Conservation (phyloP, 2,113 vertebrate genomes). For the Vireo altiloquus region DNA sequence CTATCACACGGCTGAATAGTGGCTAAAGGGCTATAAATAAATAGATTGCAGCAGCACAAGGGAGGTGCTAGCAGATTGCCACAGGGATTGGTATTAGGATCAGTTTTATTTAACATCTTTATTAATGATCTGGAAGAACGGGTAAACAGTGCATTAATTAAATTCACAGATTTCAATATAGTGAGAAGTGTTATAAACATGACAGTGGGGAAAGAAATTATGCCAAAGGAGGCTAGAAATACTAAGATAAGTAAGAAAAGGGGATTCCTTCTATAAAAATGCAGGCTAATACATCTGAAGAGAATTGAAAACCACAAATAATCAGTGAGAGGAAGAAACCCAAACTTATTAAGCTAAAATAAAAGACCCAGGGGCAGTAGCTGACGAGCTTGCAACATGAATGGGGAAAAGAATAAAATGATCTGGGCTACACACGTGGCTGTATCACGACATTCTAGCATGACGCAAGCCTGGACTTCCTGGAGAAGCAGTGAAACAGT, state of each 20-base stretch:
- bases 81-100: slow-evolving; percentile 33
- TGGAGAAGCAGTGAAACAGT: neutral
- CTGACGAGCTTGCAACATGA: slow-evolving; percentile 23
- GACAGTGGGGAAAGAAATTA: slow-evolving; percentile 59
- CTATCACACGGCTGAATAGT: neutral
- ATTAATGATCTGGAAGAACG: slow-evolving; percentile 55
- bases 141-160: slow-evolving; percentile 67
- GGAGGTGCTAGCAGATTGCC: slow-evolving; percentile 6
- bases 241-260: slow-evolving; percentile 60
- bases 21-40: slow-evolving; percentile 32
- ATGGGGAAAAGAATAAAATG: slow-evolving; percentile 1
- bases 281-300: slow-evolving; percentile 47
- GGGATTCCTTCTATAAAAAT: slow-evolving; percentile 62
- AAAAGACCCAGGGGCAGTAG: slow-evolving; percentile 58
- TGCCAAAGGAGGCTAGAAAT: slow-evolving; percentile 60
- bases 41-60: neutral
- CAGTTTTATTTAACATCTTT: slow-evolving; percentile 62
- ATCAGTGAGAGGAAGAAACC: slow-evolving; percentile 42
- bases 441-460: neutral
- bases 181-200: slow-evolving; percentile 69
- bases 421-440: neutral
- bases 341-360: slow-evolving; percentile 38
- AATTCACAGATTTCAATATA: slow-evolving; percentile 68
- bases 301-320: slow-evolving; percentile 57
- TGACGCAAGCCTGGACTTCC: neutral